phyloP scores from a whole-genome alignment of 2,113 vertebrate species.

The Osmerus eperlanus region DNA sequence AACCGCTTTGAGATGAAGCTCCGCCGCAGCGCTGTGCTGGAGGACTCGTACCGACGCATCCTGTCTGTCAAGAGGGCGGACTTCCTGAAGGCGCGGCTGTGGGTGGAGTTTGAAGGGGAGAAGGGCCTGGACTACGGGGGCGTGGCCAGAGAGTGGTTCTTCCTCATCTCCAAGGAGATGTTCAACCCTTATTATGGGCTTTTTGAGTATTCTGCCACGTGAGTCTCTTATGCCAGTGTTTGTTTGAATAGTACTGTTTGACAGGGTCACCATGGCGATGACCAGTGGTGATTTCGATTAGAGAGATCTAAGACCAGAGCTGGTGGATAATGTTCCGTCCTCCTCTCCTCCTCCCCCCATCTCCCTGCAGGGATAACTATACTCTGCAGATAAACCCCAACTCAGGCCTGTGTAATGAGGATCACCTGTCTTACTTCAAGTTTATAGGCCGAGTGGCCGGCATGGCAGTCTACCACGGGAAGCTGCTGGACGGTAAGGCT shows the following conservation, averaged over 20 bases:
- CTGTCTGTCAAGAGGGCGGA: conserved; percentile 88
- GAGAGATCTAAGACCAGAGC: background rate
- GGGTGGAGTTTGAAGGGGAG: conserved; percentile 98
- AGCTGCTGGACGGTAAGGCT: conserved; percentile 90
- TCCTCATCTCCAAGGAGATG: conserved; percentile 98
- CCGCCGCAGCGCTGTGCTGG: conserved; percentile 83
- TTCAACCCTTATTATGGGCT: conserved; percentile 98
- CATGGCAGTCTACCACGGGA: conserved; percentile 97
- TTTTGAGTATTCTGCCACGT: conserved; percentile 98
- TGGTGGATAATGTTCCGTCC: no score
- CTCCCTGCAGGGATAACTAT: conserved; percentile 89
- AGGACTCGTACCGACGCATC: conserved; percentile 94
- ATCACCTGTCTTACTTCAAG: conserved; percentile 97
- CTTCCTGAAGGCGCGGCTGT: conserved; percentile 91
- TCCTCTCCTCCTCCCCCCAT: conserved; percentile 23
- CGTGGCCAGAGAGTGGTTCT: conserved; percentile 97
- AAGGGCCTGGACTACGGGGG: conserved; percentile 97
- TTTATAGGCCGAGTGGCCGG: conserved; percentile 97
- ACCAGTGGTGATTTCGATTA: background rate
- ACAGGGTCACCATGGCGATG: background rate
- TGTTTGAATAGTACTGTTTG: background rate
- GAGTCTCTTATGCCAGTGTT: conserved; percentile 60
- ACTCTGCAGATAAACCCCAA: conserved; percentile 98
- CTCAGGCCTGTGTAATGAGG: conserved; percentile 96
- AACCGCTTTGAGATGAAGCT: conserved; percentile 97